Base-by-base conservation (phyloP, 2,888 invertebrate genomes). In the Eustalomyia histrio region DNA sequence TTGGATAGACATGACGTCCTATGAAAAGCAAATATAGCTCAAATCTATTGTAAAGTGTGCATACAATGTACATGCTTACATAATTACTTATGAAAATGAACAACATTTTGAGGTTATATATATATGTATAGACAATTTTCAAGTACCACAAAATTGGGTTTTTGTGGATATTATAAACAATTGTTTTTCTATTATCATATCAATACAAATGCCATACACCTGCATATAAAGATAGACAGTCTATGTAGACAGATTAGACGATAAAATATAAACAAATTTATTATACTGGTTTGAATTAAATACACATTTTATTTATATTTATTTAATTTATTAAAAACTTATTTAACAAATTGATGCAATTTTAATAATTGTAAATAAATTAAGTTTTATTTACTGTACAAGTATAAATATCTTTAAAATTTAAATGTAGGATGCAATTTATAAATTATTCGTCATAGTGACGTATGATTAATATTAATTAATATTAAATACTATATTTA, bases 1-100 rank as follows among this genome's bases (percentile, higher is more conserved):
- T 29, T 29, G 1, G 29, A 24, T 24, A 2, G 24, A 5, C 3
- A 24, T 24, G 24, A 24, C 24, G 5, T 3, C 24, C 24, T 24
- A 24, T 24, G 24, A 29, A 6, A 29, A 6, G 29, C 7, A 29
- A 29, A 29, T 7, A 29, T 6, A 29, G 29, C 29, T 6, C 29
- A 29, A 29, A 7, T 29, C 29, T 29, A 29, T 29, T 3, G 29
- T 4, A 29, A 29, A 29, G 7, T 29, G 29, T 29, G 29, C 7
- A 29, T 29, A 29, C 29, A 29, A 47, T 47, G 6, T n/a, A 47
- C 24, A 24, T 55, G 24, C 55, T 24, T 71, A 67, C 60, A 52
- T 53, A 78, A 67, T 78, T 72, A 78, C 76, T 76, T 78, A 60
- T 67, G 78, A 61, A 78, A 78, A 72, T 78, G 53, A 65, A 65